phyloP scores from a whole-genome alignment of 2,888 invertebrate genomes.

The Lithophane socia region DNA sequence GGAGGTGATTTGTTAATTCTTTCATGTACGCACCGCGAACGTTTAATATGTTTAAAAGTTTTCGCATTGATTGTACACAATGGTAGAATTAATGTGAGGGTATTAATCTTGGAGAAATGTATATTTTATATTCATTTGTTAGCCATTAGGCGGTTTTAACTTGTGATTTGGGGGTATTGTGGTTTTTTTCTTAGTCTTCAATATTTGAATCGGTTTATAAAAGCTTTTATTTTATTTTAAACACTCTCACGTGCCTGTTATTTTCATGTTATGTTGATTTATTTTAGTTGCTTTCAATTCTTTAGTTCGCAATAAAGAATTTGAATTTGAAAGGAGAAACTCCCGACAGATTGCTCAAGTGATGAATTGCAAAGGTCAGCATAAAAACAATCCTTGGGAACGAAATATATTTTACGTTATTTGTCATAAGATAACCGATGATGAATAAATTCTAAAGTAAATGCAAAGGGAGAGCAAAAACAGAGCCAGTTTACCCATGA shows the following conservation, averaged over 20 bases:
- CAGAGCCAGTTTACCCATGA: not conserved
- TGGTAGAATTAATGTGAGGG: conserved; percentile 72
- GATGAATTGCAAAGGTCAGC: not conserved
- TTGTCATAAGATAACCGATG: not conserved
- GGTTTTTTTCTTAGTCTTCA: conserved; percentile 15
- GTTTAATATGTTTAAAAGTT: conserved; percentile 77
- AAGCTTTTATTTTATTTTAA: not conserved
- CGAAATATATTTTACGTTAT: not conserved
- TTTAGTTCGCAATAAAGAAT: too few relatives aligned
- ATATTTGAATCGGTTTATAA: conserved; percentile 27
- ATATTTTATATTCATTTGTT: conserved; percentile 62
- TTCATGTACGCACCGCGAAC: conserved; percentile 81
- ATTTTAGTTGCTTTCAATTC: not conserved
- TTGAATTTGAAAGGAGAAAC: not conserved
- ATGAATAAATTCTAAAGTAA: not conserved
- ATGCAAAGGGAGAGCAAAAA: too few relatives aligned
- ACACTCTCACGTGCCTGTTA: conserved; percentile 13
- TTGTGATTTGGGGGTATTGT: conserved; percentile 57
- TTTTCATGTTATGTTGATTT: not conserved
- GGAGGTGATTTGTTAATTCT: conserved; percentile 86
- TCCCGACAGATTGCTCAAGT: not conserved
- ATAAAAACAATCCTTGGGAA: not conserved
- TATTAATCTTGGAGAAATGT: conserved; percentile 68
- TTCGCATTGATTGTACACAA: conserved; percentile 81
- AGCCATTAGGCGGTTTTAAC: conserved; percentile 54